A percentile compares a stretch with the other conserved stretches of the same genome.
These are phyloP conservation scores for Triplophysa bombifrons DNA, from an alignment of 2,797 vertebrate genomes.

Conservation along the genomic window DNA sequence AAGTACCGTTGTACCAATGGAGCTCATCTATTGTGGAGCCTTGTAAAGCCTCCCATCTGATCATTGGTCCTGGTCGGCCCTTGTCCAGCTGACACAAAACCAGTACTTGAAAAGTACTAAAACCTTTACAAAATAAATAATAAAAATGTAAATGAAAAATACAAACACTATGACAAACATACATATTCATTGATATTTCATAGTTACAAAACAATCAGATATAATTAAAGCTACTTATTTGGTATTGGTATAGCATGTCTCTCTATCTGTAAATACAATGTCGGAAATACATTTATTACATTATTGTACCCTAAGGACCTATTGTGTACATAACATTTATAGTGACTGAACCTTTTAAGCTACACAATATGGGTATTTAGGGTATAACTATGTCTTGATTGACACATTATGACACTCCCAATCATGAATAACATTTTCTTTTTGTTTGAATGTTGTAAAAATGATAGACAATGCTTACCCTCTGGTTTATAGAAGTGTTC, in stretches of 20 bases:
- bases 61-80: conserved; percentile 2
- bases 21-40: background rate
- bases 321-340: too few relatives aligned
- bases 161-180: background rate
- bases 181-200: background rate
- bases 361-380: too few relatives aligned
- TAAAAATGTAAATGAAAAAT: too few relatives aligned
- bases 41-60: background rate
- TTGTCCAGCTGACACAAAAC: background rate
- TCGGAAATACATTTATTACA: too few relatives aligned
- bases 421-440: background rate
- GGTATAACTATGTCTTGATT: too few relatives aligned
- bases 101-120: background rate
- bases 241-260: too few relatives aligned
- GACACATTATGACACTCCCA: too few relatives aligned
- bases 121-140: background rate
- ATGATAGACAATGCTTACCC: background rate
- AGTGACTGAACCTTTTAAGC: too few relatives aligned
- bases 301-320: too few relatives aligned
- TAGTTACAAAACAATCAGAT: background rate
- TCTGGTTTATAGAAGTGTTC: background rate
- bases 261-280: too few relatives aligned
- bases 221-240: too few relatives aligned
- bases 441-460: background rate
- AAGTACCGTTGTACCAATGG: background rate